Evolutionary conservation across 2,113 vertebrate genomes (phyloP).

Genomic region (Platysteira castanea): DNA sequence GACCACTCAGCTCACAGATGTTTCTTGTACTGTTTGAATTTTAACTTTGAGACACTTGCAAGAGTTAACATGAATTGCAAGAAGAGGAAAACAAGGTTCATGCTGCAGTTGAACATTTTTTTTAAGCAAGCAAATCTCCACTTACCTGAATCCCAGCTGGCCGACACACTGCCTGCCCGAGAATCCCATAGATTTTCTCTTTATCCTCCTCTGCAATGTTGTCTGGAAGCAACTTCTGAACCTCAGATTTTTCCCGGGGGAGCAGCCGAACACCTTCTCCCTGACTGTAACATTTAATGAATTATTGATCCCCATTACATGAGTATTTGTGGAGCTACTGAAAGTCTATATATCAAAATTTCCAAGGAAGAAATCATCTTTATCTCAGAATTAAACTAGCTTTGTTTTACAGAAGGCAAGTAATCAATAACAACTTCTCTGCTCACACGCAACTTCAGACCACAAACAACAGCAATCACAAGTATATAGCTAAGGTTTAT

Average conservation of each 20-base stretch:
- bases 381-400: neutral
- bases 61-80: neutral
- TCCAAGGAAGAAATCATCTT: neutral
- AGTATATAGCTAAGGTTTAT: neutral
- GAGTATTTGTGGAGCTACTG: neutral
- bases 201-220: conserved; percentile 87
- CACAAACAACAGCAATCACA: neutral
- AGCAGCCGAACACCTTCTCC: conserved; percentile 94
- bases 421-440: neutral
- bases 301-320: neutral
- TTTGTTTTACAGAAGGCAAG: neutral
- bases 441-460: neutral
- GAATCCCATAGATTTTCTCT: conserved; percentile 91
- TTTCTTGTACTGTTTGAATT: neutral
- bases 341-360: neutral
- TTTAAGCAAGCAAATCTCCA: neutral
- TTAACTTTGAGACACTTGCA: neutral
- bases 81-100: neutral
- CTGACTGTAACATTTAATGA: conserved; percentile 80
- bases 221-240: conserved; percentile 90
- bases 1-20: neutral
- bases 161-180: conserved; percentile 95
- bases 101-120: neutral
- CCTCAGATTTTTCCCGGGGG: conserved; percentile 88
- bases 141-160: conserved; percentile 95